Percentiles rank a stretch among this genome's conserved stretches.
phyloP scores from a whole-genome alignment of 2,113 vertebrate genomes.

The Phylloscopus trochilus region DNA sequence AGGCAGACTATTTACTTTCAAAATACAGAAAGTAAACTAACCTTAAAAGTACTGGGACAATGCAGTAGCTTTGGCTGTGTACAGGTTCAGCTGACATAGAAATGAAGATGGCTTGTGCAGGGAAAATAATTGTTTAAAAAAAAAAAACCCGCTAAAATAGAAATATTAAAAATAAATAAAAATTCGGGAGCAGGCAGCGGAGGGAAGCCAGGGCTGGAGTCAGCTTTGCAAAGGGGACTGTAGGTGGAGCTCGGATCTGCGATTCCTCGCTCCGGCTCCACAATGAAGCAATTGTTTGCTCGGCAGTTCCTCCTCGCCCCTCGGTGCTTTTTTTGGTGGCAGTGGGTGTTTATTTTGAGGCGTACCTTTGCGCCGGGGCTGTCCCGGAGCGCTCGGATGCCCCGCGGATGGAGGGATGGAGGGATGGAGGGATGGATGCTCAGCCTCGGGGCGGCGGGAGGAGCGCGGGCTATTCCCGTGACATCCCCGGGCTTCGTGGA shows the following conservation, averaged over 20 bases:
- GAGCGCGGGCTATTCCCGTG: slow-evolving; percentile 80
- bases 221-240: slow-evolving; percentile 77
- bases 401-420: background rate
- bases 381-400: slow-evolving; percentile 78
- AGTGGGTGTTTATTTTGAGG: slow-evolving; percentile 85
- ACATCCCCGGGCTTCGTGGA: slow-evolving; percentile 76
- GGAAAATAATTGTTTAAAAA: background rate
- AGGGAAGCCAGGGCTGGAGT: background rate
- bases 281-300: slow-evolving; percentile 86
- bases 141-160: background rate
- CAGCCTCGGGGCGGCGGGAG: slow-evolving; percentile 68
- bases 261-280: slow-evolving; percentile 71
- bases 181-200: accelerated
- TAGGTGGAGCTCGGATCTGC: slow-evolving; percentile 94
- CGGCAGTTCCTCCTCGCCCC: slow-evolving; percentile 64
- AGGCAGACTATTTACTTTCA: slow-evolving; percentile 58
- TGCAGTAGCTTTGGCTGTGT: accelerated
- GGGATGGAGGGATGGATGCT: slow-evolving; percentile 69
- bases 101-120: accelerated
- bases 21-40: slow-evolving; percentile 1
- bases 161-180: background rate
- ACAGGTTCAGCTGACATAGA: accelerated
- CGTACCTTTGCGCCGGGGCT: slow-evolving; percentile 77
- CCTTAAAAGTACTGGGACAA: background rate
- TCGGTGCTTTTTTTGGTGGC: slow-evolving; percentile 68